Percentiles rank a stretch among this genome's conserved stretches.
phyloP scores from a whole-genome alignment of 2,888 invertebrate species.

The Autographa gamma region DNA sequence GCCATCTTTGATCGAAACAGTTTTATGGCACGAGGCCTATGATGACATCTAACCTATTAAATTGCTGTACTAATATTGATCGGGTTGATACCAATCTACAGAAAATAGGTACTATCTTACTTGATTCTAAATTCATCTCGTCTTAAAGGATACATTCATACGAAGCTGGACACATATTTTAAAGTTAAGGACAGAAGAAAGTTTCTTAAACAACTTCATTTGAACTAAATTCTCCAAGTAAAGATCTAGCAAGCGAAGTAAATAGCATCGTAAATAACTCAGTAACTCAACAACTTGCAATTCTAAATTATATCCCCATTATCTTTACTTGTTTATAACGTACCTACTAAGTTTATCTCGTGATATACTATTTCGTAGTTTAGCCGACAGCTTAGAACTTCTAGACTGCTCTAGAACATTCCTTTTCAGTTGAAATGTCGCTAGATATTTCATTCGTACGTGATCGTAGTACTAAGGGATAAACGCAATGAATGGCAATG shows the following conservation, averaged over 20 bases:
- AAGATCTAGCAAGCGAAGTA: neutral
- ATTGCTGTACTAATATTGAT: neutral
- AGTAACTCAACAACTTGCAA: constrained; percentile 8
- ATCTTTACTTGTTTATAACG: constrained; percentile 45
- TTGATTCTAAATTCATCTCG: no score
- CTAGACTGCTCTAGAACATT: constrained; percentile 61
- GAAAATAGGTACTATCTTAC: neutral
- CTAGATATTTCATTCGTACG: constrained; percentile 72
- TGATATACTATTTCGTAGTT: constrained; percentile 59
- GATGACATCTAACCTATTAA: constrained; percentile 2
- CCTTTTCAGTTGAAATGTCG: constrained; percentile 56
- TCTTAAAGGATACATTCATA: neutral
- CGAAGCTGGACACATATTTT: neutral
- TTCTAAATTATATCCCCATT: constrained; percentile 32
- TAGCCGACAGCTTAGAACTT: constrained; percentile 61
- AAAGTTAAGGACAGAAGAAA: neutral
- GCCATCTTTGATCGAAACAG: constrained; percentile 24
- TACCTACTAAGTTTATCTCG: constrained; percentile 34
- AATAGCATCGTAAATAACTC: constrained; percentile 21
- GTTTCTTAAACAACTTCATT: neutral
- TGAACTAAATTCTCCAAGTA: neutral
- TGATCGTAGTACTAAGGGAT: constrained; percentile 66
- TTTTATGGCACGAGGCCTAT: constrained; percentile 42
- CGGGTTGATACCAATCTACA: neutral
- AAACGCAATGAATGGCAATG: constrained; percentile 55